phyloP scores from a whole-genome alignment of 2,888 invertebrate species.

The Heteropelma amictum region DNA sequence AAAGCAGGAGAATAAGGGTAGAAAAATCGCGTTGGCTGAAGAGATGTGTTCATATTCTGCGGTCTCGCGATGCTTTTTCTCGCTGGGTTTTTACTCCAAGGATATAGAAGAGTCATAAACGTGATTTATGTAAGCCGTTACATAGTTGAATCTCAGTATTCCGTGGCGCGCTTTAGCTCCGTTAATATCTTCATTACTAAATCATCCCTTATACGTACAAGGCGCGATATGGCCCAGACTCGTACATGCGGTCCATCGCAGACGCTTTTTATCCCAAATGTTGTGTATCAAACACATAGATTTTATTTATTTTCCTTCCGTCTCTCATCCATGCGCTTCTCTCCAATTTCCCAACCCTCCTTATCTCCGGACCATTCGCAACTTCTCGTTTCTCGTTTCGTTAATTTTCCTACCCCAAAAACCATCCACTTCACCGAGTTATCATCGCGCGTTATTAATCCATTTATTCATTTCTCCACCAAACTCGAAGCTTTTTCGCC shows the following conservation, averaged over 20 bases:
- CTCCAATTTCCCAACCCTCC: too few relatives aligned
- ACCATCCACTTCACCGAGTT: too few relatives aligned
- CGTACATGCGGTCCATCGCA: constrained; percentile 35
- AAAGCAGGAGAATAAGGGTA: constrained; percentile 35
- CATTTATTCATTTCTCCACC: too few relatives aligned
- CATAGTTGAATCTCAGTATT: constrained; percentile 78
- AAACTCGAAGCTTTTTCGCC: too few relatives aligned
- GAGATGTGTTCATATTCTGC: constrained; percentile 39
- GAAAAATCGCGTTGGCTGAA: constrained; percentile 41
- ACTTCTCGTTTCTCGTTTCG: too few relatives aligned
- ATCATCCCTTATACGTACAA: constrained; percentile 68
- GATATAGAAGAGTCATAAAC: constrained; percentile 73
- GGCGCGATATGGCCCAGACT: constrained; percentile 24
- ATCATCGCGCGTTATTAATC: too few relatives aligned
- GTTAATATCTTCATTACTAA: constrained; percentile 78
- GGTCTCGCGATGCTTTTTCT: constrained; percentile 22
- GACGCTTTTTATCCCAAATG: constrained; percentile 23
- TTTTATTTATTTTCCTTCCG: constrained; percentile 37
- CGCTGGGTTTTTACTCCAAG: constrained; percentile 36
- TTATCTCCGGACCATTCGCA: too few relatives aligned
- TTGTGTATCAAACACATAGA: constrained; percentile 8
- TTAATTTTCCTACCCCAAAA: too few relatives aligned
- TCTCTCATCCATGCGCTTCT: too few relatives aligned
- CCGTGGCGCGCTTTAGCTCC: constrained; percentile 75
- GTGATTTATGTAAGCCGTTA: constrained; percentile 76